Conservation (phyloP, 2,888 invertebrate species). For the Therioaphis trifolii region DNA sequence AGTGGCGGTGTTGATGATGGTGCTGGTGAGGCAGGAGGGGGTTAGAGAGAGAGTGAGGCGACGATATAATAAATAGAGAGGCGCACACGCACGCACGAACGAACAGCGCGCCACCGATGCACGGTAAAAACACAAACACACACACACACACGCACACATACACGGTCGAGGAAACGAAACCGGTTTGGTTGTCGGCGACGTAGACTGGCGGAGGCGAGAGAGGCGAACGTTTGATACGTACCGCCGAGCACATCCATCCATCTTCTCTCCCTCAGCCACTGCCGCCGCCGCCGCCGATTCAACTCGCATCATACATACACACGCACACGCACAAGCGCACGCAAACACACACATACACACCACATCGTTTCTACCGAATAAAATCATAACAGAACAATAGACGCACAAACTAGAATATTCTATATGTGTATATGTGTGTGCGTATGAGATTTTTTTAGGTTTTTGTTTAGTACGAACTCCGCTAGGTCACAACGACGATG, state of each 20-base stretch:
- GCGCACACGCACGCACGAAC: slow-evolving; percentile 2
- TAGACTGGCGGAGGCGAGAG: slow-evolving; percentile 58
- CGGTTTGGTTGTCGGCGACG: slow-evolving; percentile 62
- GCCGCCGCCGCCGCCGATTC: slow-evolving; percentile 47
- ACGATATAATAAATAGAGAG: background rate
- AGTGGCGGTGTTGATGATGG: background rate
- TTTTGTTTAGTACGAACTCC: background rate
- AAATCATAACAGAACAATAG: slow-evolving; percentile 50
- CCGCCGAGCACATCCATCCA: slow-evolving; percentile 59
- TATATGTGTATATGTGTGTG: background rate
- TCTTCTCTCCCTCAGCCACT: slow-evolving; percentile 45
- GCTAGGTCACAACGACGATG: slow-evolving; percentile 7
- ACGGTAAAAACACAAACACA: background rate
- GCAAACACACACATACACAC: background rate
- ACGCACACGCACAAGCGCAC: background rate
- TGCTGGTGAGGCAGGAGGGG: background rate
- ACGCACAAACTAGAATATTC: slow-evolving; percentile 46
- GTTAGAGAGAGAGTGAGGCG: background rate
- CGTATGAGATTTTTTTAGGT: background rate
- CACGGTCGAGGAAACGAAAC: slow-evolving; percentile 61
- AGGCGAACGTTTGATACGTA: slow-evolving; percentile 61
- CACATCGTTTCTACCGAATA: slow-evolving; percentile 42
- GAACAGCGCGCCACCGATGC: background rate
- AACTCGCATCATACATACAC: slow-evolving; percentile 45
- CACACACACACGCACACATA: background rate